Evolutionary conservation across 2,113 vertebrate species (phyloP).

Genomic region (Probosciger aterrimus): DNA sequence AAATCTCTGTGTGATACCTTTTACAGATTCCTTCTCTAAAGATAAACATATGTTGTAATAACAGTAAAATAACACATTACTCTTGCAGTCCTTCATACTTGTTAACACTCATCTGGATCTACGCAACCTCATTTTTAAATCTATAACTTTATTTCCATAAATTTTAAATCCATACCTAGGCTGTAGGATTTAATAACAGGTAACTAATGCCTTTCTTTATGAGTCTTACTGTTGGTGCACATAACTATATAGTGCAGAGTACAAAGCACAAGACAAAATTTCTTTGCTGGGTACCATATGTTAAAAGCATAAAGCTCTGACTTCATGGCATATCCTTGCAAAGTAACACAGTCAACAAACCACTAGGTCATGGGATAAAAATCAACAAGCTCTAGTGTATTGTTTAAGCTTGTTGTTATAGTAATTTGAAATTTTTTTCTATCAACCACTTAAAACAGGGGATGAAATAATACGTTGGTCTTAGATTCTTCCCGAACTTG

Average conservation of each 20-base stretch:
- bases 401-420: constrained; percentile 1
- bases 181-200: constrained; percentile 1
- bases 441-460: not conserved
- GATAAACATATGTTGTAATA: constrained; percentile 65
- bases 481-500: not conserved
- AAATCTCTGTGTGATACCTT: constrained; percentile 36
- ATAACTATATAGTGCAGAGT: not conserved
- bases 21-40: constrained; percentile 53
- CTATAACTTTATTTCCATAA: constrained; percentile 58
- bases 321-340: not conserved
- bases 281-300: constrained; percentile 34
- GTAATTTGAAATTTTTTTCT: not conserved
- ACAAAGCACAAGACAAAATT: not conserved
- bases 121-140: constrained; percentile 53
- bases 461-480: not conserved
- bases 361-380: not conserved
- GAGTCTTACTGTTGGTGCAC: constrained; percentile 4
- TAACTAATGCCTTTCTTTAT: constrained; percentile 46
- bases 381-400: constrained; percentile 21
- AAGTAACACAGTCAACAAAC: not conserved
- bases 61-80: constrained; percentile 52
- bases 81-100: constrained; percentile 14
- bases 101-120: constrained; percentile 66
- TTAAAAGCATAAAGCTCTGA: constrained; percentile 45
- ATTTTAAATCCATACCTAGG: constrained; percentile 46